These are phyloP conservation scores for Hylaeus anthracinus DNA, from an alignment of 1,140 invertebrate species.

Conservation along the genomic window DNA sequence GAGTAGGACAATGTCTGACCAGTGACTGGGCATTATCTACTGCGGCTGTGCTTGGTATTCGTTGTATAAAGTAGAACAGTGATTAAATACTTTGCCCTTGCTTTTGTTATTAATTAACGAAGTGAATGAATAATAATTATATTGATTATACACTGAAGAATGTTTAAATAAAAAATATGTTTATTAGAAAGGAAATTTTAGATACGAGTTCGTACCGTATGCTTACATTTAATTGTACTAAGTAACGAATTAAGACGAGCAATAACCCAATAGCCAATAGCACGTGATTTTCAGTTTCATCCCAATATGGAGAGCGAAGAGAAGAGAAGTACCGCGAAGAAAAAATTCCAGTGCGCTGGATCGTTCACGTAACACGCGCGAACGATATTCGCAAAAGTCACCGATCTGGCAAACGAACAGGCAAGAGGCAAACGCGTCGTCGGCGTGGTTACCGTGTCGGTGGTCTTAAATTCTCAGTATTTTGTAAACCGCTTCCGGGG, in stretches of 20 bases:
- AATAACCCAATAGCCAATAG: too few species aligned
- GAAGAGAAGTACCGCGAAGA: too few species aligned
- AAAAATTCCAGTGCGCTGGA: slow-evolving; percentile 16
- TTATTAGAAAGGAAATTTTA: too few species aligned
- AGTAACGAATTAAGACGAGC: too few species aligned
- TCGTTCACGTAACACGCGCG: slow-evolving; percentile 31
- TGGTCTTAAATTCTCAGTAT: slow-evolving; percentile 66
- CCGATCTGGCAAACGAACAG: background rate
- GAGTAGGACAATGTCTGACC: slow-evolving; percentile 24
- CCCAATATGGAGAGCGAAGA: too few species aligned
- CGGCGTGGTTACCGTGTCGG: background rate
- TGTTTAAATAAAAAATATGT: too few species aligned
- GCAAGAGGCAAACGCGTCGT: background rate
- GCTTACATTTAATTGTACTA: too few species aligned
- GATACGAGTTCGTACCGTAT: too few species aligned
- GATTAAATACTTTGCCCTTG: background rate
- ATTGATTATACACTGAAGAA: too few species aligned
- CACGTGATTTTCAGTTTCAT: too few species aligned
- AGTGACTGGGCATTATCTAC: slow-evolving; percentile 20
- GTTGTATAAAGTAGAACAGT: background rate
- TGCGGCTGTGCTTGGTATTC: background rate
- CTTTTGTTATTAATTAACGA: background rate
- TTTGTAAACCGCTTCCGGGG: slow-evolving; percentile 66
- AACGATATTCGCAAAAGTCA: slow-evolving; percentile 10
- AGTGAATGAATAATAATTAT: too few species aligned